Base-by-base conservation (phyloP, 1,140 invertebrate species). In the Ceratina japonica region DNA sequence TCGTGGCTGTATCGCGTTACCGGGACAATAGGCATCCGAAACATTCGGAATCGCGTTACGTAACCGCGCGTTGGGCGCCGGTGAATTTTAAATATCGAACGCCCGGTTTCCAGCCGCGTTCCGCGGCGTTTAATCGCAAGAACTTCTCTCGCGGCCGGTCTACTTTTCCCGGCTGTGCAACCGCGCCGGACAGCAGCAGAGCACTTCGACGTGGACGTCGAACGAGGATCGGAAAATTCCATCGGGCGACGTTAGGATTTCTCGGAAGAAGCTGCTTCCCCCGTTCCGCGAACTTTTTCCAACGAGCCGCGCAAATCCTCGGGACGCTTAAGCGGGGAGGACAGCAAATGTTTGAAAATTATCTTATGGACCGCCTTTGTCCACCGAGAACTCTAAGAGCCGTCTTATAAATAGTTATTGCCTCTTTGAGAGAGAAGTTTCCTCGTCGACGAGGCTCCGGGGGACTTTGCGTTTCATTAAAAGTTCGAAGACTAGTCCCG, bases 1-100 rank as follows among this genome's bases (percentile, higher is more conserved):
- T n/a, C n/a, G n/a, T n/a, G 22, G 8, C 13, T 1, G 1, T 24
- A 5, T 52, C 27, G 12, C 16, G 62, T 75, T 75, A 66, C 73
- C 49, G 56, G 31, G 62, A 75, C 62, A 75, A 75, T 75, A 75
- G 73, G 73, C 62, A 75, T 75, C 51, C 73, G 51, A 75, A 75
- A 75, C 62, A 75, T 66, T 75, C 20, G 62, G 49, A 75, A 75
- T 75, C 37, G 61, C 49, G 62, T 75, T 75, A 75, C 62, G 73
- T 56, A 75, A 75, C 24, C 51, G 3, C n/a, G n/a, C 10, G 12
- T 13, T 63, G 24, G 24, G 49, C 16, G 24, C 62, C 61, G 24
- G 0, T 66, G 73, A 75, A 75, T 75, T 75, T 66, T 56, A 66
- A 75, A 75, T 66, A 75, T 56, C 61, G 51, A 58, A 68, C n/a